Evolutionary conservation across 2,113 vertebrate species (phyloP).

Genomic region (Tupaia chinensis): DNA sequence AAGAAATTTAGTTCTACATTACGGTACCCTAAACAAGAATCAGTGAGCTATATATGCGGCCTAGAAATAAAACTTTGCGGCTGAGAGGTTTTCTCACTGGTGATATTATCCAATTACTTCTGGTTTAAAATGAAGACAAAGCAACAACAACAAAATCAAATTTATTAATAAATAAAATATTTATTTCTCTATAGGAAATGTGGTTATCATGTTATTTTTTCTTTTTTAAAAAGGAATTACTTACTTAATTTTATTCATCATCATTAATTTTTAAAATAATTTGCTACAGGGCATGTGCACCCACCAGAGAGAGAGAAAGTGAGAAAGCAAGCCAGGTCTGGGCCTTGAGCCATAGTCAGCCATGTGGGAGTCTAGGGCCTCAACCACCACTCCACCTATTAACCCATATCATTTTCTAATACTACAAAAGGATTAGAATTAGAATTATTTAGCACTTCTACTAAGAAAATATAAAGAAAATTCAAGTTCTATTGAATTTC

Average conservation of each 20-base stretch:
- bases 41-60: not conserved
- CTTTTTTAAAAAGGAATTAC: too few relatives aligned
- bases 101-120: not conserved
- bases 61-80: not conserved
- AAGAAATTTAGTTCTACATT: not conserved
- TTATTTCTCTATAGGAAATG: not conserved
- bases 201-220: constrained; percentile 3
- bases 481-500: not conserved
- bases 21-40: not conserved
- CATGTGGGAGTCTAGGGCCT: too few relatives aligned
- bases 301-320: too few relatives aligned
- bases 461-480: not conserved
- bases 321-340: too few relatives aligned
- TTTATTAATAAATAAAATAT: not conserved
- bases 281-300: too few relatives aligned
- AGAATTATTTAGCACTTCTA: constrained; percentile 34
- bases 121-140: constrained; percentile 16
- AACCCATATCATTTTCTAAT: constrained; percentile 33
- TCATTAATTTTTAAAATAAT: too few relatives aligned
- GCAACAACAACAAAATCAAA: not conserved
- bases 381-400: too few relatives aligned
- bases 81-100: not conserved
- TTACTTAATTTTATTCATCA: too few relatives aligned
- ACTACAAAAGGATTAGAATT: not conserved
- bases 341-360: too few relatives aligned